Percentiles rank a stretch among this genome's conserved stretches.
These are phyloP conservation scores for Pogona vitticeps DNA, from an alignment of 2,113 vertebrate genomes.

Conservation along the genomic window DNA sequence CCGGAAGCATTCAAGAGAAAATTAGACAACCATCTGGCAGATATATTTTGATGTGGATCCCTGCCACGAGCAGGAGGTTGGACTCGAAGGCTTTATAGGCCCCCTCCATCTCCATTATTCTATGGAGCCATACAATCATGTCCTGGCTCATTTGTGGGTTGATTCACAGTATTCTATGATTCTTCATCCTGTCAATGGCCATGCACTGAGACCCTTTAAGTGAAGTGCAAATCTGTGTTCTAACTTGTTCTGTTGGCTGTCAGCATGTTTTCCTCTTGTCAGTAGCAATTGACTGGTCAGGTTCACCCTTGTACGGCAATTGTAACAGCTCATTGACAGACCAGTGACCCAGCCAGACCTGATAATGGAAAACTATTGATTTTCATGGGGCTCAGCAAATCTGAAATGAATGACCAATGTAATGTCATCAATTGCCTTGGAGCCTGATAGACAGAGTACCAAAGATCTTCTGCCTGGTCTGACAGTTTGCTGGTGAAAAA, in stretches of 20 bases:
- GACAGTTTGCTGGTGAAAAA: conserved; percentile 51
- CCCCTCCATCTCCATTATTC: too few relatives aligned
- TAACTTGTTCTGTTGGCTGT: conserved; percentile 91
- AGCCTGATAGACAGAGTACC: conserved; percentile 74
- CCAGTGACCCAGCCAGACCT: conserved; percentile 94
- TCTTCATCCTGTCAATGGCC: conserved; percentile 77
- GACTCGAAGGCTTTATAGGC: too few relatives aligned
- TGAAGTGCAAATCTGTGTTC: conserved; percentile 95
- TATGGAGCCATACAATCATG: too few relatives aligned
- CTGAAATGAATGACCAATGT: conserved; percentile 82
- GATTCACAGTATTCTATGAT: too few relatives aligned
- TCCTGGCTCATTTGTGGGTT: too few relatives aligned
- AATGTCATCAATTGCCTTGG: conserved; percentile 86
- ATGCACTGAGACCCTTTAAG: conserved; percentile 75
- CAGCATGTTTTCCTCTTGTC: conserved; percentile 94
- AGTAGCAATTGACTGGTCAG: conserved; percentile 91
- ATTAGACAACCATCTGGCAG: too few relatives aligned
- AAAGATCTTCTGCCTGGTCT: conserved; percentile 54
- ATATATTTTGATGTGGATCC: too few relatives aligned
- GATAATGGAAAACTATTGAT: conserved; percentile 99
- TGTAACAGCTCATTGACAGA: conserved; percentile 98
- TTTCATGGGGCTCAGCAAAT: conserved; percentile 84
- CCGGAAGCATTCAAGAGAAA: too few relatives aligned
- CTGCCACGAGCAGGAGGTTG: too few relatives aligned
- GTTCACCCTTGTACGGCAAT: conserved; percentile 85